Conservation (phyloP, 2,113 vertebrate genomes). For the Craseonycteris thonglongyai region DNA sequence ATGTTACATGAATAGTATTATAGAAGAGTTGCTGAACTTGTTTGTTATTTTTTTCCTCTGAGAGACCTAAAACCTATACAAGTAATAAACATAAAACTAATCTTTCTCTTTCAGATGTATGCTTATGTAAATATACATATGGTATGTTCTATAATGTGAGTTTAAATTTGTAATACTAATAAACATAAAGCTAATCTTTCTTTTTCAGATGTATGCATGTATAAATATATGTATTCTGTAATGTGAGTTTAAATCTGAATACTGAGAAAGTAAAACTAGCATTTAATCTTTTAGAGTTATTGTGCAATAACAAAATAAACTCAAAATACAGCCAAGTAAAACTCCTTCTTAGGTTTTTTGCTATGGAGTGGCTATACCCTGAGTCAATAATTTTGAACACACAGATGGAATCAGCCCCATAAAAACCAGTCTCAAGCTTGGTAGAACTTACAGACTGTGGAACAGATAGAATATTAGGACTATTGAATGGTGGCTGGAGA, state of each 20-base stretch:
- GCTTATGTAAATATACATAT: not conserved
- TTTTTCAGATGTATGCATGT: not conserved
- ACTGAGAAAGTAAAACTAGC: not conserved
- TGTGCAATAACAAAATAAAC: not conserved
- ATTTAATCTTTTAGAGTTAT: not conserved
- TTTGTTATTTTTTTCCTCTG: not conserved
- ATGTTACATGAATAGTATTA: not conserved
- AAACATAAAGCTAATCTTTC: not conserved
- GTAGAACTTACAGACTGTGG: not conserved
- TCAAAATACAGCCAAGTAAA: not conserved
- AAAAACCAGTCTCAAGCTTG: not conserved
- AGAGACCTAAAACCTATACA: not conserved
- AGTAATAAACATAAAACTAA: not conserved
- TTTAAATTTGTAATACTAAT: not conserved
- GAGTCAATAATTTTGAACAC: not conserved
- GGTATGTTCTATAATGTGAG: not conserved
- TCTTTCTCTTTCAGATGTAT: not conserved
- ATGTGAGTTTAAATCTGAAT: not conserved
- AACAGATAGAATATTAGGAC: not conserved
- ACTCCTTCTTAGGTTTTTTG: not conserved
- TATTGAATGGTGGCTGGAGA: not conserved
- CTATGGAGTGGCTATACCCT: not conserved
- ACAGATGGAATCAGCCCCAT: not conserved
- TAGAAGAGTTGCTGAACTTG: not conserved
- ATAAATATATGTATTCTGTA: not conserved